Base-by-base conservation (phyloP, 2,888 invertebrate species). In the Brachycybe producta region DNA sequence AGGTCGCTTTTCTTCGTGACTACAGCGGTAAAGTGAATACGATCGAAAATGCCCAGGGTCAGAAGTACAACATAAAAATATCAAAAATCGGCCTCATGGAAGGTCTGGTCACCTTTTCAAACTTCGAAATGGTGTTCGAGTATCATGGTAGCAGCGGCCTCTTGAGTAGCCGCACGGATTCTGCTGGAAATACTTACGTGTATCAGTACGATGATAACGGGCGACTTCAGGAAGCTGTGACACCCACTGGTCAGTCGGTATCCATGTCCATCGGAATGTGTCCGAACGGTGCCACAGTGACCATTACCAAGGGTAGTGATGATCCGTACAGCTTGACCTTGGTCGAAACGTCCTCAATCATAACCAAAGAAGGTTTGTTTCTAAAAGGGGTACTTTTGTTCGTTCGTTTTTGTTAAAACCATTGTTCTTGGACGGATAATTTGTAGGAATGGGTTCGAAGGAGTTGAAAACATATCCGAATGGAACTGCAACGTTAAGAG, bases 171-270 rank as follows among this genome's bases (percentile, higher is more conserved):
- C 66, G 66, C 53, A 60, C 64, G 38, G 63, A 65, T 36, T 64
- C 64, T n/a, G 62, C 59, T 19, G 61, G 58, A 3, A 61, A 63
- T 49, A 62, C 88, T 0, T 87, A 82, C 57, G 83, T 90, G 59
- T 94, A 92, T 68, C 82, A 84, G 61, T 94, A 92, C 62, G 90
- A 94, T 62, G 79, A 81, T 66, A 76, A 87, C 55, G 94, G 94
- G 2, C 76, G 92, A 39, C 81, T 90, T 2, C 82, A 80, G 0
- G 81, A 82, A 60, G 82, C 87, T 48, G 84, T 87, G 55, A 74
- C 90, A 65, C 90, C 94, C 24, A 91, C 90, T 56, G 94, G 94
- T 8, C 48, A 38, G 30, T 40, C 50, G 5, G 36, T 49, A 24
- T 27, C 34, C 8, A 24, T 54, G 15, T n/a, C 23, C 11, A 30